Evolutionary conservation across 2,888 invertebrate genomes (phyloP).

Genomic region (Athripsodes cinereus): DNA sequence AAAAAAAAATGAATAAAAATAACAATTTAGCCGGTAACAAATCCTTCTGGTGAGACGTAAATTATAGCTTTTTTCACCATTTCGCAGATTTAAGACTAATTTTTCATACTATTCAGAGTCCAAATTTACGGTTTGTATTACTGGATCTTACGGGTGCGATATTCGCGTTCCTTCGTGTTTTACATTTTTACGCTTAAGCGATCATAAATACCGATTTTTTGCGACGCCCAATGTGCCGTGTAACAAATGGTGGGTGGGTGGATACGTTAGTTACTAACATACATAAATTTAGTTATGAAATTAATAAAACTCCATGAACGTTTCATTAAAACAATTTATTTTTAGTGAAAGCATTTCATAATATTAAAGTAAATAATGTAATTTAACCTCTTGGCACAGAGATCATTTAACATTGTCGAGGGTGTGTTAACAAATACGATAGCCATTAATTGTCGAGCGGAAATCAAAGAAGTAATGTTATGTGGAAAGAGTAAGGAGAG

Average conservation of each 20-base stretch:
- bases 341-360: too few relatives aligned
- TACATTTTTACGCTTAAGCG: not conserved
- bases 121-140: constrained; percentile 3
- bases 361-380: too few relatives aligned
- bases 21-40: constrained; percentile 13
- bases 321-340: too few relatives aligned
- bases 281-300: too few relatives aligned
- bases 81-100: constrained; percentile 12
- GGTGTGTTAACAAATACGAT: too few relatives aligned
- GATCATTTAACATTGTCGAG: too few relatives aligned
- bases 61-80: constrained; percentile 12
- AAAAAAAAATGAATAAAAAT: constrained; percentile 1
- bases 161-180: not conserved
- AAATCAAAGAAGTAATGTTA: too few relatives aligned
- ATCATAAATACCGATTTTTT: not conserved
- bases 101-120: constrained; percentile 1
- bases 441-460: too few relatives aligned
- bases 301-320: too few relatives aligned
- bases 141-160: not conserved
- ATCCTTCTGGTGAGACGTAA: constrained; percentile 12
- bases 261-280: too few relatives aligned
- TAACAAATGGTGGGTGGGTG: not conserved
- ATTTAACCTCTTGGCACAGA: too few relatives aligned
- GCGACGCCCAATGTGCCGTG: not conserved
- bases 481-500: too few relatives aligned